Evolutionary conservation across 2,113 vertebrate genomes (phyloP), one percentile per base, ranked within the genome.

Genomic region (Entelurus aequoreus): DNA sequence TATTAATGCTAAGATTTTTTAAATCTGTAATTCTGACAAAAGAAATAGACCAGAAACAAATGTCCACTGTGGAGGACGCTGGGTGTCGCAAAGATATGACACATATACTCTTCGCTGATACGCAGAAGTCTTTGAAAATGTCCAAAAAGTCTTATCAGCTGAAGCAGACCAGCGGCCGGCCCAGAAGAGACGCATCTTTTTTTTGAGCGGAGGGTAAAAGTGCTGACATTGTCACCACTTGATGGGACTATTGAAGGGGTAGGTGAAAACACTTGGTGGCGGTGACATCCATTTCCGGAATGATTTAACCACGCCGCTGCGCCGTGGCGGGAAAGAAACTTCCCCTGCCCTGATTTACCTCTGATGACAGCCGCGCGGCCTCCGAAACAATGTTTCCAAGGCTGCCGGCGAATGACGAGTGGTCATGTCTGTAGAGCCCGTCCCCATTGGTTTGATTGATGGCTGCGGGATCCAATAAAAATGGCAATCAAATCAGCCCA

Each of bases 381-480:
- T 82, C 81, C 77, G 87, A 86, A 92, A 92, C 91, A 91, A 91
- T 90, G 90, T 91, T 90, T 91, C 89, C 91, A 92, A 91, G 91
- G 91, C 90, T 90, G 87, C 89, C 82, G 75, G 89, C 86, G 75
- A 89, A 92, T 91, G 91, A 90, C 90, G 87, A 90, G 90, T 90
- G 88, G 88, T 90, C 88, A 89, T 85, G 88, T 91, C 89, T 88
- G 81, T 84, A 82, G 82, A 88, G 79, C 85, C 42, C 78, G 80
- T 88, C 86, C 91, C 90, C 88, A 90, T 92, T 91, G 91, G 84
- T 90, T 90, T 92, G 91, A 92, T 92, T 91, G 89, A 92, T 91
- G 84, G 82, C 85, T 69, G 81, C 80, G 78, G 70, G 87, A 90
- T 88, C 91, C 89, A 92, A 92, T 92, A 92, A 91, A 92, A 92